Evolutionary conservation across 2,888 invertebrate species (phyloP), one percentile per base, ranked within the genome.

Genomic region (Timema podura): DNA sequence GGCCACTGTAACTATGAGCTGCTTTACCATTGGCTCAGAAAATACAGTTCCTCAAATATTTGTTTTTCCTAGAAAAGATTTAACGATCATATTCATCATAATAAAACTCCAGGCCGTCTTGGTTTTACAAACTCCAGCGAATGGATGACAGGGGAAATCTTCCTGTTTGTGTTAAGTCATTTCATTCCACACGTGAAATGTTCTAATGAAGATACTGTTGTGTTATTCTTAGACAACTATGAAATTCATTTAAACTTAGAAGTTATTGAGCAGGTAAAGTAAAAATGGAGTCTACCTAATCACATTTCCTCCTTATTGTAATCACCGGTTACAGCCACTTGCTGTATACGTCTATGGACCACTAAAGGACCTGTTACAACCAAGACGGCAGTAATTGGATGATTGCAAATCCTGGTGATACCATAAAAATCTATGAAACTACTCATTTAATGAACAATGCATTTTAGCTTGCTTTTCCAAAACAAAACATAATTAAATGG

Each of bases 291-390:
- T 71, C 13, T 48, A 59, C 13, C 45, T 67, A 46, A 16, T 71
- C 11, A 71, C 71, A 15, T 46, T 71, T 46, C 70, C 71, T 51
- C 48, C 68, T n/a, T 64, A 68, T 15, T 46, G 46, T 15, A 65
- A 30, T 9, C 47, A 59, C 57, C 44, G 15, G 11, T 16, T 48
- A 48, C 48, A 46, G 48, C 11, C 30, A 13, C 70, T 71, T 45
- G 70, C 71, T 49, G 15, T 15, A 47, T 61, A 48, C 11, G 59
- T 64, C 30, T 71, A 49, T 16, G 64, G 70, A 15, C 66, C 67
- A 13, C 48, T 71, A 30, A 11, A 71, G 71, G 49, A 30, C 61
- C 10, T 51, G 57, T 48, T 71, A 67, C 70, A 67, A 71, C 51
- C 66, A 15, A 44, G 67, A 15, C 54, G 47, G 16, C 13, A 67